Base-by-base conservation (phyloP, 2,113 vertebrate genomes). In the Siniperca chuatsi region DNA sequence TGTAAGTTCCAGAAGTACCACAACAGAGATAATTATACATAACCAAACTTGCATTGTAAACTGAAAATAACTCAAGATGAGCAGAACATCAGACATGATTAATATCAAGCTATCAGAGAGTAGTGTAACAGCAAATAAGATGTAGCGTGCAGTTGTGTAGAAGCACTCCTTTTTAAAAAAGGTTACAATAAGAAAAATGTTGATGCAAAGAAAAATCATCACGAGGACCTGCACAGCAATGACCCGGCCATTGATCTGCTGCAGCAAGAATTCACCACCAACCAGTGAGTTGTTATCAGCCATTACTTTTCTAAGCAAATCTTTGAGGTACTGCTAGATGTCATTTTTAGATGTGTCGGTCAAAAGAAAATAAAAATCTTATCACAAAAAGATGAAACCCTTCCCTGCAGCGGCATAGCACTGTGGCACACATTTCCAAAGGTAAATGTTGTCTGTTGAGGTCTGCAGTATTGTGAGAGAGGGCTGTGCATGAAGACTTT, bases 101-200 rank as follows among this genome's bases (percentile, higher is more conserved):
- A 94, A 81, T 9, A 89, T 37, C 2, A 92, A 4, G 0, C 83
- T 75, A 65, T 95, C 94, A 54, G 80, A 85, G 7, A 93, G 4
- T 1, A 95, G 35, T 37, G 82, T 89, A 25, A 91, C 57, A 73
- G 82, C 87, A 64, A 94, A 94, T 9, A 94, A 75, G 5, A 95
- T 82, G 60, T 95, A 93, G 1, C 94, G 91, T 6, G 72, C 29
- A 1, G 78, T 89, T 37, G 80, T 83, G 52, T 84, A 55, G 54
- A 94, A 93, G 16, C 0, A 35, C 0, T 76, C 72, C 66, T 81
- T 93, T n/a, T 62, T 82, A 55, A 90, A 87, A 81, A 92, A 90
- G 2, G 88, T 90, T 4, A 69, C 52, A 4, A 93, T 81, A 6
- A 91, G 87, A 15, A 90, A 62, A 8, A 52, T 15, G 55, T 92